Evolutionary conservation across 2,113 vertebrate genomes (phyloP).

Genomic region (Chascanopsetta lugubris): DNA sequence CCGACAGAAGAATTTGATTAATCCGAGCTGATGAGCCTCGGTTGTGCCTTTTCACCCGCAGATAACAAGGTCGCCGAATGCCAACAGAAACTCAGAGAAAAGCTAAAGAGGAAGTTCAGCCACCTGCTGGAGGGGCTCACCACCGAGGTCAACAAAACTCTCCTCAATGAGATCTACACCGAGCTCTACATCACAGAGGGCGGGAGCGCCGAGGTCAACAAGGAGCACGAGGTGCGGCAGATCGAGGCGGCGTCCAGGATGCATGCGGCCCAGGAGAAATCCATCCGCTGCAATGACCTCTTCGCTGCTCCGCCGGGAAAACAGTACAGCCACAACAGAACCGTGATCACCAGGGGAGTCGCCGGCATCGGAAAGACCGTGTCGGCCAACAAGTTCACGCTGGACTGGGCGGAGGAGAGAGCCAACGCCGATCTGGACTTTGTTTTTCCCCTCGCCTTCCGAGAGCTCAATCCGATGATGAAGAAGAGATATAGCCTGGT

Average conservation of each 20-base stretch:
- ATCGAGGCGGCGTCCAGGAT: constrained; percentile 52
- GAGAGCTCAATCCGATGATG: constrained; percentile 67
- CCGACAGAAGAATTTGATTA: background rate
- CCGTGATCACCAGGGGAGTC: constrained; percentile 68
- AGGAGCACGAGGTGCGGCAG: constrained; percentile 66
- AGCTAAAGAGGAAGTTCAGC: constrained; percentile 55
- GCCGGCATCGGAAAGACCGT: constrained; percentile 75
- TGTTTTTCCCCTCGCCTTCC: constrained; percentile 65
- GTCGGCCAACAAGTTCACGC: constrained; percentile 55
- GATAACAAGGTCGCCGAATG: constrained; percentile 29
- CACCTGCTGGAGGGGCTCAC: constrained; percentile 29
- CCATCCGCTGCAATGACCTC: constrained; percentile 59
- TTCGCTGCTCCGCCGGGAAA: constrained; percentile 26
- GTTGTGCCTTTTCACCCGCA: constrained; percentile 21
- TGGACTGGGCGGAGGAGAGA: constrained; percentile 69
- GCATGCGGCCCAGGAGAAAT: constrained; percentile 41
- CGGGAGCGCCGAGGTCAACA: constrained; percentile 45
- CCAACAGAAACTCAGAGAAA: constrained; percentile 44
- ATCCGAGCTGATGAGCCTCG: background rate
- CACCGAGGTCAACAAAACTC: constrained; percentile 7
- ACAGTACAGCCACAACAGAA: constrained; percentile 21
- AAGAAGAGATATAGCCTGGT: constrained; percentile 37
- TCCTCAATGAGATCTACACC: constrained; percentile 70
- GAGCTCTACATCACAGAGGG: constrained; percentile 70
- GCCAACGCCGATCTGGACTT: constrained; percentile 58